Base-by-base conservation (phyloP, 1,140 invertebrate species). In the Apis cerana region DNA sequence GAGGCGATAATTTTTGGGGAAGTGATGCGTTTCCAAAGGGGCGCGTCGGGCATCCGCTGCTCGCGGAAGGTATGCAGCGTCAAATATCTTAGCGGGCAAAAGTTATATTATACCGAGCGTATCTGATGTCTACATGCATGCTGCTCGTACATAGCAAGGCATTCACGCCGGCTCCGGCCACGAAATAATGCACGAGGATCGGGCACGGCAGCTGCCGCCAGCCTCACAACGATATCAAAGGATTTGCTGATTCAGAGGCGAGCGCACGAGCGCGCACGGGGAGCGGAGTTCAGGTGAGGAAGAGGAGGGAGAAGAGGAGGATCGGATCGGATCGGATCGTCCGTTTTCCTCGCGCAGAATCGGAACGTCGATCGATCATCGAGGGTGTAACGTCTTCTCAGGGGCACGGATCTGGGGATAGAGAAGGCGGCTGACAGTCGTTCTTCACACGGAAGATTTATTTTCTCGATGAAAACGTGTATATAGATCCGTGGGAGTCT, bases 241-340 rank as follows among this genome's bases (percentile, higher is more conserved):
- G 85, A 89, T 89, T 88, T 89, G 89, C 89, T 89, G 89, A 89
- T 89, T 89, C 89, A 89, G 88, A 84, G 58, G 74, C 79, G 81
- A 62, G 80, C 68, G 43, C 82, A 83, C 83, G 85, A 84, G 69
- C 69, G 19, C 27, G 13, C 69, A 33, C 33, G 27, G 9, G 11
- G 13, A 65, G 54, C 11, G 48, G 80, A 79, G 33, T 43, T 43
- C 68, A 81, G 77, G 15, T 19, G 27, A 43, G 19, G 69, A 58
- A 58, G 70, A 58, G 33, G 43, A 56, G 58, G 58, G 67, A 64
- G 65, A 62, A 71, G 82, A 77, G 15, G 48, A n/a, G 12, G 33
- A n/a, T 33, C 7, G 52, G 50, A 33, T 13, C 68, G 27, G 52
- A 21, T 17, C 69, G 33, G 70, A 52, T 72, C 78, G 80, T 88